phyloP scores from a whole-genome alignment of 2,797 vertebrate species.

The Rhincodon typus region DNA sequence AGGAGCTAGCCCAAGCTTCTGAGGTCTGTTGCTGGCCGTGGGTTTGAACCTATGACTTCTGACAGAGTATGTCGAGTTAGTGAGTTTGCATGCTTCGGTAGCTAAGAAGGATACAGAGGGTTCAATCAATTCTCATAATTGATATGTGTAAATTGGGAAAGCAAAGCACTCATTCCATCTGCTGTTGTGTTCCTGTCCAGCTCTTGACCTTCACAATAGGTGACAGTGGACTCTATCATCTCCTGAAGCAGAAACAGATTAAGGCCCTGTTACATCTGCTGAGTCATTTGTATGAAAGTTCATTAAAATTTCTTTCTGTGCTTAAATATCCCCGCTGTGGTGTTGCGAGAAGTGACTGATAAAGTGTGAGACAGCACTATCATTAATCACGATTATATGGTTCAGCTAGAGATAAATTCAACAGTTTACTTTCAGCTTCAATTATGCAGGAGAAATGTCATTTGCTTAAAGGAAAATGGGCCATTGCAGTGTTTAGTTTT shows the following conservation, averaged over 20 bases:
- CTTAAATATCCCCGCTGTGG: background rate
- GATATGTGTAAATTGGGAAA: background rate
- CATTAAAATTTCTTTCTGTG: background rate
- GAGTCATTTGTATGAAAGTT: background rate
- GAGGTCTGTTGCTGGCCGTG: background rate
- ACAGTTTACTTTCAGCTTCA: background rate
- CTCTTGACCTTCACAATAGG: background rate
- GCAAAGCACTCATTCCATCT: background rate
- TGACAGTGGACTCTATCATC: background rate
- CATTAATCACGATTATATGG: slow-evolving; percentile 1
- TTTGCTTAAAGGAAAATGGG: background rate
- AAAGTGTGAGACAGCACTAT: background rate
- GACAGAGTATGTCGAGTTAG: background rate
- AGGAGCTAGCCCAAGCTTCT: background rate
- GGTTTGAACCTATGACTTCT: background rate
- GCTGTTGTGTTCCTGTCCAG: background rate
- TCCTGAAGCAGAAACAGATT: background rate
- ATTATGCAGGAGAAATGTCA: background rate
- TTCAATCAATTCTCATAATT: background rate
- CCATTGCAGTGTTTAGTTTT: background rate
- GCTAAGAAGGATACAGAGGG: background rate
- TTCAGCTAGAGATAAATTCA: background rate
- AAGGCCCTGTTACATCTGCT: background rate
- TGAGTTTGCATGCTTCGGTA: background rate
- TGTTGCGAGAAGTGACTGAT: background rate